Evolutionary conservation across 1,140 invertebrate genomes (phyloP), one percentile per base, ranked within the genome.

Genomic region (Cherax quadricarinatus): DNA sequence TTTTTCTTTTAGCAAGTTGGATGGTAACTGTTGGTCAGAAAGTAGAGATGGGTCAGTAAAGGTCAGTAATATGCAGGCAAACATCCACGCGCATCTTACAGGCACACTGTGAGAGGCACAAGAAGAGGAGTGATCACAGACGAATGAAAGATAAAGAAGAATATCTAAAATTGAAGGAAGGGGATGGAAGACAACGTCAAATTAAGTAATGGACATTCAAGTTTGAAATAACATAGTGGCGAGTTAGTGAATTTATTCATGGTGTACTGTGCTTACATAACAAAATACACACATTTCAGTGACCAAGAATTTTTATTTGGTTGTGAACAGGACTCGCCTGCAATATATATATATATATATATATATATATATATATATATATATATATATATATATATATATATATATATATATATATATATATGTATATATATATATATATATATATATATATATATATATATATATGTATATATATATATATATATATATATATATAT

Each of bases 21-120:
- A 92, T 92, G 91, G 91, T 92, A 92, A 92, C 91, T 92, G 91
- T 92, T 92, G 91, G 91, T 92, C 91, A 88, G 86, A 92, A 88
- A 92, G 91, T 92, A 92, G 91, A 88, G 24, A 88, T 88, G 75
- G 88, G 91, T 92, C 91, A 48, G 75, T 53, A 92, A 30, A 81
- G 82, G 86, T 92, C 86, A 85, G 66, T 84, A 83, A 49, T 62
- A 81, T 88, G 86, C 66, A 83, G 60, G 82, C 48, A 86, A 78
- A 60, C 85, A 91, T 66, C 53, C 89, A 91, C 78, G 57, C 89
- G 78, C 84, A 81, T 86, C 89, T 57, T 80, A 41, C 89, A 91
- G 79, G 62, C 89, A 91, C 49, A 86, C 89, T 86, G 84, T 91
- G 84, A 86, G 82, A 79, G 48, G 78, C 75, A 62, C 24, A 86